Evolutionary conservation across 2,797 vertebrate genomes (phyloP), one percentile per base, ranked within the genome.

Genomic region (Scomberomorus guttatus): DNA sequence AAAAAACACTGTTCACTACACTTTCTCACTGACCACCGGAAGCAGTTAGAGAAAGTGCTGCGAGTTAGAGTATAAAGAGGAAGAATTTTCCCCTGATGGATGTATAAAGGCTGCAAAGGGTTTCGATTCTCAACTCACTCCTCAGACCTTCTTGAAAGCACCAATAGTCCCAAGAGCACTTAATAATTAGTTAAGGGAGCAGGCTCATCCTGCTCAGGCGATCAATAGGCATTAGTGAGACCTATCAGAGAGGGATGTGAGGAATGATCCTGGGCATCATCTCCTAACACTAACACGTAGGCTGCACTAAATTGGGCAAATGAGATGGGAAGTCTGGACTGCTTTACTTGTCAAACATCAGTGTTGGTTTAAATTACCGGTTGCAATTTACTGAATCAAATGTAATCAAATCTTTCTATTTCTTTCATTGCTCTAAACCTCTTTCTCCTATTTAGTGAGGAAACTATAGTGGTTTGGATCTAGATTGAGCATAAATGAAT

Each of bases 181-280:
- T 95, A 91, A 95, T 95, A 95, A 95, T 95, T 93, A 94, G 93
- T 93, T 93, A 90, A 91, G 84, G 88, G 93, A 82, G 81, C 68
- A 62, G 87, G 70, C 89, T 88, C 79, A 90, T 93, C 90, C 93
- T 86, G 92, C 87, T 87, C 75, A 32, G 73, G 52, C 74, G 85
- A 95, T 96, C 95, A 89, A 96, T 96, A 95, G 87, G 84, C 94
- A 95, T 96, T 96, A 95, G 93, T 81, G 80, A 80, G 82, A 32
- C 44, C 85, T 90, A 93, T 92, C 89, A 83, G 87, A 91, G 83
- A 56, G 77, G 81, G 89, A 92, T 86, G 89, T 82, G 86, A 87
- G 51, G 84, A 89, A 71, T 55, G 48, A 90, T 89, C 78, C 77
- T 50, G 79, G 85, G 85, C 77, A 87, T 88, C 90, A 82, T 87